Evolutionary conservation across 2,888 invertebrate species (phyloP), one percentile per base, ranked within the genome.

Genomic region (Hirtodrosophila duncani): DNA sequence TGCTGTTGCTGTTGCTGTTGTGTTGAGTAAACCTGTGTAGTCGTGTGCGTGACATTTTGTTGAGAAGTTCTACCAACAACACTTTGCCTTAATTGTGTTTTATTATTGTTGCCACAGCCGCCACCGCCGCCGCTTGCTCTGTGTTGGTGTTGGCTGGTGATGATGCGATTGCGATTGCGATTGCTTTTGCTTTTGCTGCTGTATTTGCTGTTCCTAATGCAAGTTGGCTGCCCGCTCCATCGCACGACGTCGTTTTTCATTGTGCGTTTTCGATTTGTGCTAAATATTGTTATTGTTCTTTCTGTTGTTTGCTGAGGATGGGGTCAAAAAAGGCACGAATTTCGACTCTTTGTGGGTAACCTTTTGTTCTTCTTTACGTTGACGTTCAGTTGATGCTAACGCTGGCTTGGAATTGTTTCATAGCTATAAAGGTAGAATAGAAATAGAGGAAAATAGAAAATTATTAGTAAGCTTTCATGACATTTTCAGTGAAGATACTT

Each of bases 171-270:
- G 58, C 20, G 57, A 44, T 17, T 38, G 34, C 13, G n/a, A n/a
- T n/a, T 42, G 38, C 10, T 30, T 21, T 17, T 49, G 33, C 10
- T 51, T 17, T 9, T 55, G 24, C 3, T 55, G 21, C 5, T 38
- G 18, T 3, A 34, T 18, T n/a, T 38, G 16, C 21, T 36, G 30
- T 42, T 63, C 31, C 16, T 65, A 44, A 55, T 70, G 55, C 58
- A 68, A 50, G 59, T 78, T 64, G 61, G 64, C 56, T 66, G 65
- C 41, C 63, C 56, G 57, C 66, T 81, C 87, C 87, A 87, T 83
- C 85, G 86, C 63, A 86, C 85, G 53, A 84, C 86, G 83, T 86
- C 86, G 85, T 85, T 85, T 81, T 80, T 85, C 86, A 87, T 87
- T 82, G 78, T 85, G 71, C 78, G 72, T 78, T 34, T 36, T 58